phyloP scores from a whole-genome alignment of 2,888 invertebrate genomes.

The Chaetoderma sp. region DNA sequence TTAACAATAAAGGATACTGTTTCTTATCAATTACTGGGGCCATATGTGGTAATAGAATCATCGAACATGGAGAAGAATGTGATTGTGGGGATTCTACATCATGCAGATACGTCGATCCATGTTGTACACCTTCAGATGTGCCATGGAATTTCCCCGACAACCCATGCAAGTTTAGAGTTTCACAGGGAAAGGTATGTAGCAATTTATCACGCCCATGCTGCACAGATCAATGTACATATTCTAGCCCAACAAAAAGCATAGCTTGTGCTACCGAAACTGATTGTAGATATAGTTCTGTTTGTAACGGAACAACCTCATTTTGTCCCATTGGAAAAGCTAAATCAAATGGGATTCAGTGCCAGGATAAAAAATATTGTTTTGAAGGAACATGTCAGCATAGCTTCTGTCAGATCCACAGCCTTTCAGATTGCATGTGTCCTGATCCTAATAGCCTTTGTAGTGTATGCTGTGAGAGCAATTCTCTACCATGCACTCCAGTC shows the following conservation, averaged over 20 bases:
- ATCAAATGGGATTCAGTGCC: conserved; percentile 41
- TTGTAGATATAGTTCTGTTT: conserved; percentile 39
- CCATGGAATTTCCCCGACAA: conserved; percentile 31
- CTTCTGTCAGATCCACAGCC: conserved; percentile 38
- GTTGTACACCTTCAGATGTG: conserved; percentile 47
- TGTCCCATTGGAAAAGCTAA: conserved; percentile 39
- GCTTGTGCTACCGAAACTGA: conserved; percentile 41
- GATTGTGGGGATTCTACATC: conserved; percentile 46
- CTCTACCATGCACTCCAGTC: conserved; percentile 29
- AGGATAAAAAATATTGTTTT: conserved; percentile 39
- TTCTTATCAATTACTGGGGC: conserved; percentile 31
- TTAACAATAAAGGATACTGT: conserved; percentile 50
- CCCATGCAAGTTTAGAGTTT: conserved; percentile 45
- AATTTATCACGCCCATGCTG: conserved; percentile 43
- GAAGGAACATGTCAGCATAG: conserved; percentile 41
- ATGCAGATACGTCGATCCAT: conserved; percentile 42
- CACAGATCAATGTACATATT: conserved; percentile 36
- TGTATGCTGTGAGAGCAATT: conserved; percentile 40
- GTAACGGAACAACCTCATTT: conserved; percentile 39
- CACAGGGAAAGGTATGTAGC: conserved; percentile 45
- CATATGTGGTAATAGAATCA: conserved; percentile 53
- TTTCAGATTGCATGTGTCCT: conserved; percentile 40
- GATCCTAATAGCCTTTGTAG: conserved; percentile 30
- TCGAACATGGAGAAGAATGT: conserved; percentile 53
- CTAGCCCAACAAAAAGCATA: conserved; percentile 2